phyloP scores from a whole-genome alignment of 1,140 invertebrate species.

The Drosophila ohnishii region DNA sequence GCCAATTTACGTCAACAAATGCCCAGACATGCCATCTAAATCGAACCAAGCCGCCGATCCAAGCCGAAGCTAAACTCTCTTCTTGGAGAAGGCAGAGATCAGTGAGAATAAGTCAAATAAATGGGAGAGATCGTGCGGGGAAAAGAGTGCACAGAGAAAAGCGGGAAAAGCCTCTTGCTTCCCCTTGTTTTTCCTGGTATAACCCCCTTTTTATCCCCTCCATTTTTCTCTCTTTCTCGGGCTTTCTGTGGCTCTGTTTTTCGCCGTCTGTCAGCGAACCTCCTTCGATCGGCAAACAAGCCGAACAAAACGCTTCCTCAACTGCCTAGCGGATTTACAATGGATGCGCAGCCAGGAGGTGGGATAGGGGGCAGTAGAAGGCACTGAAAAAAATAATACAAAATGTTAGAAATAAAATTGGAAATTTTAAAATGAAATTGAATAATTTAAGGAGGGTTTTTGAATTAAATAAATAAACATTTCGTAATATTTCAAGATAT shows the following conservation, averaged over 20 bases:
- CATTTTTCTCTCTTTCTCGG: not conserved
- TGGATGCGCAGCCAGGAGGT: constrained; percentile 50
- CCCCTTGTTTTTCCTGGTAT: not conserved
- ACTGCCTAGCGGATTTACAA: constrained; percentile 74
- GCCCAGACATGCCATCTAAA: constrained; percentile 56
- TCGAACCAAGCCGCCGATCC: constrained; percentile 31
- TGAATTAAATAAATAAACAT: not conserved
- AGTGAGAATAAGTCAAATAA: constrained; percentile 77
- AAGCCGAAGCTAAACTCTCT: not conserved
- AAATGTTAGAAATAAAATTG: not conserved
- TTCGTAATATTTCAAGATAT: not conserved
- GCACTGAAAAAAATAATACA: constrained; percentile 5
- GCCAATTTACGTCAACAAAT: constrained; percentile 76
- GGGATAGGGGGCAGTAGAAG: not conserved
- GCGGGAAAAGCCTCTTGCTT: constrained; percentile 11
- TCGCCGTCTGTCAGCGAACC: constrained; percentile 48
- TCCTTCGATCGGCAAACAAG: constrained; percentile 75
- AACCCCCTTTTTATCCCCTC: not conserved
- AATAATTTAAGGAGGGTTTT: too few species aligned
- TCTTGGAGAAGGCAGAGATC: constrained; percentile 17
- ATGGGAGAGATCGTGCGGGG: constrained; percentile 50
- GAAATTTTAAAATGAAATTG: too few species aligned
- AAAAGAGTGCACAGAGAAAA: constrained; percentile 43
- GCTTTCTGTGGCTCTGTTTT: not conserved
- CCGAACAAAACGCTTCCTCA: constrained; percentile 80